Evolutionary conservation across 1,140 invertebrate genomes (phyloP), one percentile per base, ranked within the genome.

Genomic region (Amphibalanus amphitrite): DNA sequence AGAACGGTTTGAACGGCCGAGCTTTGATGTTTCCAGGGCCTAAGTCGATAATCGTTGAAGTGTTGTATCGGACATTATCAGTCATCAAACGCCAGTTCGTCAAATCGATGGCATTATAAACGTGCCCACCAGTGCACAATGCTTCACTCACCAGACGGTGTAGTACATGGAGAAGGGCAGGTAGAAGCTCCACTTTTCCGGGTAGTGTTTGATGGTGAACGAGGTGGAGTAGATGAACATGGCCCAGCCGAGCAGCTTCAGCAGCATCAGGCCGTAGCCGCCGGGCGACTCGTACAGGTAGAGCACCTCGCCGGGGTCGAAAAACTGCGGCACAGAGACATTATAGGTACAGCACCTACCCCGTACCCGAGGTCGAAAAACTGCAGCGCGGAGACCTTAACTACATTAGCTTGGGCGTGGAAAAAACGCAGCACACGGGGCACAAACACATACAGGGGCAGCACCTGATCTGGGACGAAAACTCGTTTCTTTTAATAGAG

Each of bases 281-380:
- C 91, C 89, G 0, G 89, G 88, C 74, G 90, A 92, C 81, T 96
- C 92, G 76, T 93, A 96, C 33, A 92, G 80, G 77, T 96, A 95
- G 0, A 95, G 79, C 0, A 96, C 92, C 79, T 89, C 82, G 38
- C 91, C 93, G 0, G 92, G 90, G 80, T 95, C 93, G 79, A 95
- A 95, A 17, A 76, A 72, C 71, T n/a, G n/a, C n/a, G n/a, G n/a
- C n/a, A n/a, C n/a, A n/a, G n/a, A n/a, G n/a, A n/a, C n/a, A n/a
- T 74, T 26, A 23, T 23, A 17, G 20, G 67, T 20, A 20, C 28
- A 71, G 40, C 68, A 70, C 65, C 38, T 20, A 28, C 10, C 65
- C n/a, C n/a, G n/a, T n/a, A n/a, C n/a, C n/a, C n/a, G n/a, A n/a
- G n/a, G n/a, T n/a, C n/a, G n/a, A n/a, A n/a, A n/a, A n/a, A n/a